phyloP scores from a whole-genome alignment of 2,113 vertebrate genomes.

The Sphaerodactylus townsendi region DNA sequence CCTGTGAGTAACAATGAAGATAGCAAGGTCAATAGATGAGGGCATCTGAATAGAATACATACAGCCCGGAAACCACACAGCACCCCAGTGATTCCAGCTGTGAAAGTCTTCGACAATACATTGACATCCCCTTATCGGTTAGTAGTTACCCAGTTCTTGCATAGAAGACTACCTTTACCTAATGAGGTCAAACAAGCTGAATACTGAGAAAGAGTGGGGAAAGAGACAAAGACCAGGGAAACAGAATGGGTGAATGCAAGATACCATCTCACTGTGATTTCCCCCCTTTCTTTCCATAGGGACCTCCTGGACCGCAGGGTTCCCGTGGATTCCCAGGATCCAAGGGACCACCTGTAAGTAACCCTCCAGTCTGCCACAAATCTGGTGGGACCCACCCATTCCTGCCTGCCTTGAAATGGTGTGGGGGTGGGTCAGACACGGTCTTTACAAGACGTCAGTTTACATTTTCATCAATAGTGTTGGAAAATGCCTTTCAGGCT shows the following conservation, averaged over 20 bases:
- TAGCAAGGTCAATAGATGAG: too few species aligned
- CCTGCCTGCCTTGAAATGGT: neutral
- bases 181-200: too few species aligned
- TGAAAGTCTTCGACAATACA: too few species aligned
- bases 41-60: too few species aligned
- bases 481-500: neutral
- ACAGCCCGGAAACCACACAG: too few species aligned
- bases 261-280: neutral
- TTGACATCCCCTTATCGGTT: too few species aligned
- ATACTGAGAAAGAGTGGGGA: neutral
- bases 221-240: neutral
- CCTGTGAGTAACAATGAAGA: too few species aligned
- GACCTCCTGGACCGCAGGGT: slow-evolving; percentile 85
- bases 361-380: neutral
- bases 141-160: too few species aligned
- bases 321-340: slow-evolving; percentile 83
- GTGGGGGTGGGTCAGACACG: neutral
- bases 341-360: slow-evolving; percentile 87
- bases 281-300: slow-evolving; percentile 68
- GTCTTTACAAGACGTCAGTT: neutral
- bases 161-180: too few species aligned
- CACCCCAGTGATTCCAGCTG: too few species aligned
- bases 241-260: neutral
- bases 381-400: neutral
- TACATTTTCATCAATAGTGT: neutral